Base-by-base conservation (phyloP, 2,888 invertebrate species). In the Anoplius nigerrimus region DNA sequence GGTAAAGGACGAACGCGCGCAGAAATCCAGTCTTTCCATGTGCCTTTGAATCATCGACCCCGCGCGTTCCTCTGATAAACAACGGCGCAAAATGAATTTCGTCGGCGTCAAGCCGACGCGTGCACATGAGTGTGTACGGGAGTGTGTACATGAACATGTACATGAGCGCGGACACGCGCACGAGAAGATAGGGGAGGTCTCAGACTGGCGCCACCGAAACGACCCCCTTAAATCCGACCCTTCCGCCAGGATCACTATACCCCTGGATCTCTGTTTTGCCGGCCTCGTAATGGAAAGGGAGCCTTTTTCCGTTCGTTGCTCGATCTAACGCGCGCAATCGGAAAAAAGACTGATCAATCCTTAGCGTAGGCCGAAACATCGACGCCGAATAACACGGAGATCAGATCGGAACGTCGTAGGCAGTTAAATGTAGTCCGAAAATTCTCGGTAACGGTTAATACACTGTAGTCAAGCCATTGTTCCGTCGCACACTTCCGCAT, bases 71-170 rank as follows among this genome's bases (percentile, higher is more conserved):
- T 16, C 66, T 71, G 58, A 65, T 55, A 72, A 75, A 74, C 72
- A 75, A 79, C 52, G 51, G 66, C 66, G 66, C 71, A 79, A 71
- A 79, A 79, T 79, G 71, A 79, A 76, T 79, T 73, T 75, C 70
- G 34, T 71, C 69, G 21, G 60, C n/a, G 18, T n/a, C 59, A 54
- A 20, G 55, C 55, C 8, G 34, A 1, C 6, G 11, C 34, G 34
- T 34, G 6, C 1, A 13, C 34, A 34, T 34, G 11, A 11, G 11
- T 34, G 11, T 6, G 11, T 13, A 6, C 34, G 34, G 34, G 8
- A 6, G 11, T 13, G 34, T 34, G 11, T 34, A 34, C 34, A 34
- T 34, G 8, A 6, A 3, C 11, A 2, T 11, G 11, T 34, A 34
- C 34, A 24, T 6, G n/a, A n/a, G n/a, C n/a, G n/a, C n/a, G n/a